These are phyloP conservation scores for Lepidostoma basale DNA, from an alignment of 1,140 invertebrate genomes.

Conservation along the genomic window DNA sequence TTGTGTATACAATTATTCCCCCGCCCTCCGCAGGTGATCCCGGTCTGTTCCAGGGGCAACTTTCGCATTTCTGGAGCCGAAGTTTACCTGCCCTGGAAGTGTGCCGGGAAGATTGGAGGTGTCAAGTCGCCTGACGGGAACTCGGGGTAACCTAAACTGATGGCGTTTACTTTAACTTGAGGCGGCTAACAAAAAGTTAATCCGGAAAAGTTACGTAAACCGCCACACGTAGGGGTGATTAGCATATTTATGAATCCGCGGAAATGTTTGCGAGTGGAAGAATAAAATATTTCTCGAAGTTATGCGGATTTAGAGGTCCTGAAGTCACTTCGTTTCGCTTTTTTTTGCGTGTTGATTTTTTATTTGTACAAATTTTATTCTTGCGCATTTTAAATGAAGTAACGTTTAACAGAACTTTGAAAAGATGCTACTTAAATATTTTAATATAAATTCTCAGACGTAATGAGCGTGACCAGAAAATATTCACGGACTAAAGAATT, in stretches of 20 bases:
- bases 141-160: background rate
- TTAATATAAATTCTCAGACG: no score
- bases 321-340: no score
- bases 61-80: background rate
- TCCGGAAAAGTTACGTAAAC: slow-evolving; percentile 12
- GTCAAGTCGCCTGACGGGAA: slow-evolving; percentile 24
- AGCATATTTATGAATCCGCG: slow-evolving; percentile 11
- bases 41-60: background rate
- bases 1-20: slow-evolving; percentile 14
- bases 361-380: no score
- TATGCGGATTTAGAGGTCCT: no score
- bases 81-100: slow-evolving; percentile 16
- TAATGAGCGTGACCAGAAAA: no score
- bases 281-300: no score
- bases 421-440: no score
- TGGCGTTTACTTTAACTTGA: slow-evolving; percentile 20
- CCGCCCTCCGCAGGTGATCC: background rate
- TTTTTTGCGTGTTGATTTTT: no score
- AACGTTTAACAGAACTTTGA: no score
- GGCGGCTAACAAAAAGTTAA: slow-evolving; percentile 15
- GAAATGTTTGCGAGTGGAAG: background rate
- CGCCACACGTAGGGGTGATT: slow-evolving; percentile 1
- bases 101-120: slow-evolving; percentile 28
- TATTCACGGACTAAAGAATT: no score
- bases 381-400: no score